Conservation (phyloP, 2,797 vertebrate genomes). For the Linurgus olivaceus region DNA sequence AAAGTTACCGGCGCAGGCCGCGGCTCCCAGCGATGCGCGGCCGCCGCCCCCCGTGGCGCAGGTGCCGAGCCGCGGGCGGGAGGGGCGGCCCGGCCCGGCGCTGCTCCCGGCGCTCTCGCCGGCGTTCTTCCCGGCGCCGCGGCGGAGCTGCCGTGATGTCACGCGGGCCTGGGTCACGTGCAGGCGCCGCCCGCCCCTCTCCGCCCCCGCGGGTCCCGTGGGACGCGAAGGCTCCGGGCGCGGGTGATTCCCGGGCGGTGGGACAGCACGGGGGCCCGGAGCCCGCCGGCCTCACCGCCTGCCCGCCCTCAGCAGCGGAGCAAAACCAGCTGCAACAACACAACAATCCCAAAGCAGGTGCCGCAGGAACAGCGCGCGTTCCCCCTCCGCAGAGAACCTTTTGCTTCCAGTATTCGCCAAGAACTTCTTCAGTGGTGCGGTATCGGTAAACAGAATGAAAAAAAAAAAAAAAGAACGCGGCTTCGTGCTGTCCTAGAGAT, state of each 20-base stretch:
- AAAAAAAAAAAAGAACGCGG: rapidly evolving
- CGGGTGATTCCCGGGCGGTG: not conserved
- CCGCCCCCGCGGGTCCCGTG: not conserved
- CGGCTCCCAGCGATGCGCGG: not conserved
- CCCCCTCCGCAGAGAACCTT: not conserved
- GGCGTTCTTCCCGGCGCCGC: not conserved
- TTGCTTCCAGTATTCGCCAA: too few relatives aligned
- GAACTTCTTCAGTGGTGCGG: not conserved
- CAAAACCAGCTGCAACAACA: not conserved
- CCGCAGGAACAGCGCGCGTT: not conserved
- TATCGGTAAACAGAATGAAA: not conserved
- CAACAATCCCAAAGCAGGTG: not conserved
- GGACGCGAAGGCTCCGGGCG: not conserved
- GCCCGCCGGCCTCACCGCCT: not conserved
- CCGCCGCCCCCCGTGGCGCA: not conserved
- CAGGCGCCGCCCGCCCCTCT: not conserved
- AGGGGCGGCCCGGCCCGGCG: not conserved
- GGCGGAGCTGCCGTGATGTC: not conserved
- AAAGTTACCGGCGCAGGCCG: not conserved
- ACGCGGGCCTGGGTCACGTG: not conserved
- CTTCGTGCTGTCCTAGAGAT: not conserved
- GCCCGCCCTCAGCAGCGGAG: not conserved
- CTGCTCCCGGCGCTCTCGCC: not conserved
- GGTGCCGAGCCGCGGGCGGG: not conserved
- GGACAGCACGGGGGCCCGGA: not conserved